Percentiles rank a stretch among this genome's conserved stretches.
Conservation (phyloP, 64 coral and sea anemone species). For the Stichodactyla mertensii region DNA sequence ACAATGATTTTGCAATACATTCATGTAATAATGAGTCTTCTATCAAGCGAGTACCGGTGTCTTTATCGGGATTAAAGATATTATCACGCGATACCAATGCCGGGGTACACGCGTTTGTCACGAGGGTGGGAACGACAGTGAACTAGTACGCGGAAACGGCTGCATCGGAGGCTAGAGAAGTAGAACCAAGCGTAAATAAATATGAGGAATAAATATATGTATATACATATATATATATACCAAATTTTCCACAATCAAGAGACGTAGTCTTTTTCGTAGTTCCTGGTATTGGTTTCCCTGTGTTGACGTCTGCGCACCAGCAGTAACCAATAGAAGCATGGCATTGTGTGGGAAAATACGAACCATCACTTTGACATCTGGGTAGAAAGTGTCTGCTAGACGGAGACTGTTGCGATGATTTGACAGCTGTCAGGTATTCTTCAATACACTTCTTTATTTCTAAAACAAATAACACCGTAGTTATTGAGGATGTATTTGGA, state of each 20-base stretch:
- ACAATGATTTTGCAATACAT: too few species aligned
- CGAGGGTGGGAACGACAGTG: too few species aligned
- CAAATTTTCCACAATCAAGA: conserved; percentile 51
- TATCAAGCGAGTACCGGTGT: too few species aligned
- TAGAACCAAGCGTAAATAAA: too few species aligned
- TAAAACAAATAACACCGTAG: not conserved
- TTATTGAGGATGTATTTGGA: too few species aligned
- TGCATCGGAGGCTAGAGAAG: too few species aligned
- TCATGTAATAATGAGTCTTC: too few species aligned
- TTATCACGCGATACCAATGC: too few species aligned
- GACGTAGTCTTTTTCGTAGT: conserved; percentile 48
- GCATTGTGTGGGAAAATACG: conserved; percentile 63
- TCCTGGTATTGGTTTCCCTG: conserved; percentile 72
- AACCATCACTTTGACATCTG: conserved; percentile 75
- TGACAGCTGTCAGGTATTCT: conserved; percentile 68
- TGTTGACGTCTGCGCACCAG: conserved; percentile 77
- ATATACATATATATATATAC: conserved; percentile 29
- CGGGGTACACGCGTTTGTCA: too few species aligned
- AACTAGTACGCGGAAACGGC: too few species aligned
- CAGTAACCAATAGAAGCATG: conserved; percentile 57
- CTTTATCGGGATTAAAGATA: too few species aligned
- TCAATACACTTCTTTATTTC: conserved; percentile 75
- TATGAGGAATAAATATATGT: not conserved
- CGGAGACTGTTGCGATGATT: conserved; percentile 31
- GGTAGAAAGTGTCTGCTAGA: conserved; percentile 37